Conservation (phyloP, 2,888 invertebrate genomes). For the Panzeria rudis region DNA sequence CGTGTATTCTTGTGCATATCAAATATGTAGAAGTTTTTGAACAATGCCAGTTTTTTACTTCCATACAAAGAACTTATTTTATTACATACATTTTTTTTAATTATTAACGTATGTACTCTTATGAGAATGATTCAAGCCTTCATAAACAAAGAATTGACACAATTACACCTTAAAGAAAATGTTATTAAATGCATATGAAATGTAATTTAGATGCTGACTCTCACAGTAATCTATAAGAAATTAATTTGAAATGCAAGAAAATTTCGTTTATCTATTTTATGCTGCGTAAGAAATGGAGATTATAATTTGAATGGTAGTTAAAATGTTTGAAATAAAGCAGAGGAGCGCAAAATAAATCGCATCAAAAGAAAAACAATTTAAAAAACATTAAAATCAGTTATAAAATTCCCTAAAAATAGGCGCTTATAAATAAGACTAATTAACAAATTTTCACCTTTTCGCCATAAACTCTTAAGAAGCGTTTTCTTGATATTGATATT, state of each 20-base stretch:
- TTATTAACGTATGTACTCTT: background rate
- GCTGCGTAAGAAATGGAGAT: too few relatives aligned
- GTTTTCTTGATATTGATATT: too few relatives aligned
- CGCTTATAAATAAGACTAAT: too few relatives aligned
- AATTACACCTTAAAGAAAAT: slow-evolving; percentile 27
- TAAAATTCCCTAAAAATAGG: too few relatives aligned
- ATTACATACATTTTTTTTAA: background rate
- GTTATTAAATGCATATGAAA: too few relatives aligned
- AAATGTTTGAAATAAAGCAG: background rate
- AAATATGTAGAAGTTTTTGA: slow-evolving; percentile 28
- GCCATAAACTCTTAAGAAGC: too few relatives aligned
- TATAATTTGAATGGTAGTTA: background rate
- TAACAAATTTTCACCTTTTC: too few relatives aligned
- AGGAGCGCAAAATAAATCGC: background rate
- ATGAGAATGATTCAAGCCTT: background rate
- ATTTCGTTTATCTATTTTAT: too few relatives aligned
- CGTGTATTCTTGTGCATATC: slow-evolving; percentile 16
- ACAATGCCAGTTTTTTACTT: slow-evolving; percentile 14
- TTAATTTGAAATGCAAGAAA: background rate
- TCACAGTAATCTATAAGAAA: background rate
- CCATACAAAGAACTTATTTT: slow-evolving; percentile 7
- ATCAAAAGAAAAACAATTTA: too few relatives aligned
- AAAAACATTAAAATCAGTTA: too few relatives aligned
- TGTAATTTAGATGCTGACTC: slow-evolving; percentile 17
- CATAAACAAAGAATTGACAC: slow-evolving; percentile 36